A percentile compares a stretch with the other conserved stretches of the same genome.
phyloP scores from a whole-genome alignment of 2,797 vertebrate genomes.

The Poecilia picta region DNA sequence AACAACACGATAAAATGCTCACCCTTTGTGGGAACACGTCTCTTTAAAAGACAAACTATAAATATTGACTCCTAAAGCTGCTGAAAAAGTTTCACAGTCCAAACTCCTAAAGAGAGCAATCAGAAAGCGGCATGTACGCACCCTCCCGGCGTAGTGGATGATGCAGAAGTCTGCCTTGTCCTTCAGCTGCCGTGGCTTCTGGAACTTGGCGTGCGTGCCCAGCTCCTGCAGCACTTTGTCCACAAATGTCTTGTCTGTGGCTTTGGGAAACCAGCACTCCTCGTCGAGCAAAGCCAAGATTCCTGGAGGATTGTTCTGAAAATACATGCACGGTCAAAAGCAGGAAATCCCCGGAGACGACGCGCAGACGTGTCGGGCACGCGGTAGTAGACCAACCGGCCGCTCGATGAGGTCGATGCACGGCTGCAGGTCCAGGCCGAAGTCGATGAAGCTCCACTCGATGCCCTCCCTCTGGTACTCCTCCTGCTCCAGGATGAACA shows the following conservation, averaged over 20 bases:
- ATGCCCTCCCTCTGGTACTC: slow-evolving; percentile 98
- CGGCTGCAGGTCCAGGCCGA: slow-evolving; percentile 95
- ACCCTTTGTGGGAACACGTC: background rate
- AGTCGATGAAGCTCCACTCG: slow-evolving; percentile 99
- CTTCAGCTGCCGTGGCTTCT: slow-evolving; percentile 97
- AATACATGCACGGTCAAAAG: background rate
- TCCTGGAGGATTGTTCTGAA: slow-evolving; percentile 93
- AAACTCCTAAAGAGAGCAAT: background rate
- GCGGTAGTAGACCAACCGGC: slow-evolving; percentile 81
- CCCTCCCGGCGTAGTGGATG: slow-evolving; percentile 97
- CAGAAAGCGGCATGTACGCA: slow-evolving; percentile 59
- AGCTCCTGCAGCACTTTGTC: slow-evolving; percentile 98
- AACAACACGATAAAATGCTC: too few species aligned
- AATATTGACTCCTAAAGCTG: background rate
- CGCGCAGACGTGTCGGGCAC: background rate
- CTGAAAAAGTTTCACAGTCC: background rate
- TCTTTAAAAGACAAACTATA: background rate
- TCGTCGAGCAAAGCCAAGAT: slow-evolving; percentile 95
- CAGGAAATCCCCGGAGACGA: background rate
- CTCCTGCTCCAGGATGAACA: slow-evolving; percentile 99
- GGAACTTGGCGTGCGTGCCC: slow-evolving; percentile 95
- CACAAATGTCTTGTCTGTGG: slow-evolving; percentile 97
- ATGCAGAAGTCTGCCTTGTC: slow-evolving; percentile 99
- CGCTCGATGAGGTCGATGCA: slow-evolving; percentile 98
- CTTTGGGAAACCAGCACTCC: slow-evolving; percentile 99